Base-by-base conservation (phyloP, 2,113 vertebrate species). In the Poecile atricapillus region DNA sequence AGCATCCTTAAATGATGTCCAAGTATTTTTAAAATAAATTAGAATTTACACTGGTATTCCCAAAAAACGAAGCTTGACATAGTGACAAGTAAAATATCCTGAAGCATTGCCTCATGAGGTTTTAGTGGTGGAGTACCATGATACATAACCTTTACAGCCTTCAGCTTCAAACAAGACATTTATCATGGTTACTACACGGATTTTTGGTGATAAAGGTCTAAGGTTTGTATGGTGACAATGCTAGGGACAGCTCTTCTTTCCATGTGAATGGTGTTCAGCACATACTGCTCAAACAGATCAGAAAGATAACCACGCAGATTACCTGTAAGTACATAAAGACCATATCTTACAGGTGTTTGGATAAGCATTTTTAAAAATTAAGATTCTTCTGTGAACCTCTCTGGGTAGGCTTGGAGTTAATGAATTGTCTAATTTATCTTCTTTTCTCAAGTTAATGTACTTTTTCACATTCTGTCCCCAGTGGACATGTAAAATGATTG, bases 391-490 rank as follows among this genome's bases (percentile, higher is more conserved):
- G 1, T 80, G 73, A 81, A 43, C 24, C 24, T 67, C 64, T 81
- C 31, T 83, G 68, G 11, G 30, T 44, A 93, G 35, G 24, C 46
- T 71, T 74, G 58, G 44, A 91, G 41, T 55, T 84, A 84, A 68
- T 46, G n/a, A 82, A 84, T 63, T 87, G 53, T 83, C 43, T 81
- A 65, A 71, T 75, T 65, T 68, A 41, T 84, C 77, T 94, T 93
- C 64, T 71, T 81, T 60, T 39, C 53, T 87, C 37, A 78, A 65
- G 49, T 82, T 30, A 58, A 46, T 53, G 65, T 4, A 46, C 20
- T 81, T 95, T 89, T 95, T 95, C 87, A 49, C 28, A 30, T 91
- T 92, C 65, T 68, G 18, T 78, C 23, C 69, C 65, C 65, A 49
- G 49, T 53, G 46, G 65, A 91, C 69, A 43, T 37, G 14, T 58